Conservation (phyloP, 2,888 invertebrate species). For the Melanostoma scalare region DNA sequence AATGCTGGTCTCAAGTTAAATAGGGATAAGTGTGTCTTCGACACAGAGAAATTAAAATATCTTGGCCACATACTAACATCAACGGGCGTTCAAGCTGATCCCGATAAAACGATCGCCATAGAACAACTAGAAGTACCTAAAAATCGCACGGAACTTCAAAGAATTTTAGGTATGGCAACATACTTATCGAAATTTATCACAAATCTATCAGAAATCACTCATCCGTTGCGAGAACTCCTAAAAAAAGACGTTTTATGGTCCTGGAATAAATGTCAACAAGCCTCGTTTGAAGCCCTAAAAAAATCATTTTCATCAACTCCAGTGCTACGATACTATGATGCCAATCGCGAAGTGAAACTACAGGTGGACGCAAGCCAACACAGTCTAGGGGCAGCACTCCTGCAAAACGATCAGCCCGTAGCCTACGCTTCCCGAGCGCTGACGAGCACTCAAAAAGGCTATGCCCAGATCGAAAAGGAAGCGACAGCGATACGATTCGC, state of each 20-base stretch:
- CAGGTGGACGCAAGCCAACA: slow-evolving; percentile 72
- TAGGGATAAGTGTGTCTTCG: slow-evolving; percentile 74
- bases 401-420: slow-evolving; percentile 78
- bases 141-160: slow-evolving; percentile 52
- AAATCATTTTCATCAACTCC: slow-evolving; percentile 65
- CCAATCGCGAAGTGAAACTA: slow-evolving; percentile 73
- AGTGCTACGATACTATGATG: slow-evolving; percentile 75
- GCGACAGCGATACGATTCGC: slow-evolving; percentile 63
- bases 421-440: slow-evolving; percentile 77
- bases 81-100: slow-evolving; percentile 63
- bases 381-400: slow-evolving; percentile 75
- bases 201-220: slow-evolving; percentile 55
- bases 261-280: slow-evolving; percentile 50
- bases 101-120: slow-evolving; percentile 75
- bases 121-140: slow-evolving; percentile 69
- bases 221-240: slow-evolving; percentile 42
- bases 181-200: slow-evolving; percentile 35
- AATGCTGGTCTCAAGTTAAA: slow-evolving; percentile 74
- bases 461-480: slow-evolving; percentile 57
- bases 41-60: slow-evolving; percentile 47
- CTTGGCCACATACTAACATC: slow-evolving; percentile 25
- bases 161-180: slow-evolving; percentile 56
- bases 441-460: slow-evolving; percentile 68
- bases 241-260: slow-evolving; percentile 52
- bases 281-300: slow-evolving; percentile 51